Evolutionary conservation across 2,797 vertebrate species (phyloP), one percentile per base, ranked within the genome.

Genomic region (Telmatherina bonti): DNA sequence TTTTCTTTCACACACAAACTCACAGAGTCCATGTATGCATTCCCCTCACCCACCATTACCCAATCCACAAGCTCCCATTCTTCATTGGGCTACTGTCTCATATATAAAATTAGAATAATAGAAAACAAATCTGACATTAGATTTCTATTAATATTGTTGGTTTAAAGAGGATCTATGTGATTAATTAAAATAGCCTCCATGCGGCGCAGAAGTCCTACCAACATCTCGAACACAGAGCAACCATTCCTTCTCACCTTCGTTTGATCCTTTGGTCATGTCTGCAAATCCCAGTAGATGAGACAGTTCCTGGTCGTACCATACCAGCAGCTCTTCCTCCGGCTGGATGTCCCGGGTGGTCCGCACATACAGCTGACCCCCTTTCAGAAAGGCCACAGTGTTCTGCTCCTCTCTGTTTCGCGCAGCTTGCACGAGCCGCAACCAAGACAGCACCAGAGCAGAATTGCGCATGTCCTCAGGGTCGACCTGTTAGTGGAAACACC

Each of bases 301-400:
- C 70, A 96, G 93, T n/a, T 96, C 96, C 38, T 91, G 88, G 70
- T 96, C 94, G 59, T 96, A 97, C 95, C 96, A 97, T 61, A 98
- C 95, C 59, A 97, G 92, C 57, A 97, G 91, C 71, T 97, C 96
- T 73, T 97, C 96, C 5, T 96, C 96, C 83, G 92, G 93, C 20
- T 55, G 87, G 67, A 97, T 93, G 78, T 93, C 92, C 80, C 94
- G 88, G 7, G 89, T 95, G 62, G 94, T 91, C 35, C 94, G 92
- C 74, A 95, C 95, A 56, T 95, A 95, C 59, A 96, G 86, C 81
- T 96, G 95, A 43, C 94, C 96, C 20, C 91, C 94, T 72, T 94
- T 94, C 70, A 96, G 87, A 74, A 93, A 96, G 54, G 95, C 95
- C 89, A 96, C 96, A 5, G 95, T 90, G 84, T 96, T 96, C 85